Percentiles rank a stretch among this genome's conserved stretches.
These are phyloP conservation scores for Bradynema listronoti DNA, from an alignment of 1,140 invertebrate species.

Conservation along the genomic window DNA sequence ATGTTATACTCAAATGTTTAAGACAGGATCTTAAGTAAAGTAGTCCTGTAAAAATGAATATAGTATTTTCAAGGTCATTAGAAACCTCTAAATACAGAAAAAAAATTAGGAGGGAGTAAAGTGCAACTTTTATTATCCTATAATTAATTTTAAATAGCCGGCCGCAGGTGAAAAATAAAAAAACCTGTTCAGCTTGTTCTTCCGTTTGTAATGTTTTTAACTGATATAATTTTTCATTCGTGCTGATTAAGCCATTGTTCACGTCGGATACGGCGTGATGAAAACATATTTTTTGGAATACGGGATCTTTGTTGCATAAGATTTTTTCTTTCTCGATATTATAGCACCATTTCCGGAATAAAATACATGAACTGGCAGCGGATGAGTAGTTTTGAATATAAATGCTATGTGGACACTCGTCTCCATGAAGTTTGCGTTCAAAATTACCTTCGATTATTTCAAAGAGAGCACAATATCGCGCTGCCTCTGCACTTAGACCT, in stretches of 20 bases:
- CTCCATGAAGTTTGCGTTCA: slow-evolving; percentile 85
- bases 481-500: slow-evolving; percentile 73
- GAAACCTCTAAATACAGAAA: no score
- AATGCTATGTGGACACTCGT: slow-evolving; percentile 89
- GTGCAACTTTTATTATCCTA: no score
- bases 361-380: slow-evolving; percentile 89
- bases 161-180: no score
- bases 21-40: no score
- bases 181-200: slow-evolving; percentile 37
- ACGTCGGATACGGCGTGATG: slow-evolving; percentile 51
- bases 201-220: slow-evolving; percentile 55
- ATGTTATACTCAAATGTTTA: no score
- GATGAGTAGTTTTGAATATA: slow-evolving; percentile 99
- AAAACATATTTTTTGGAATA: slow-evolving; percentile 49
- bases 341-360: slow-evolving; percentile 88
- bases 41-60: no score
- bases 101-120: no score
- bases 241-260: slow-evolving; percentile 37
- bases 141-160: no score
- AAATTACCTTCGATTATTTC: slow-evolving; percentile 71
- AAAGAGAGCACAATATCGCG: slow-evolving; percentile 79
- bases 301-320: slow-evolving; percentile 32
- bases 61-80: no score
- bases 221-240: slow-evolving; percentile 50
- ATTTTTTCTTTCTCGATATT: slow-evolving; percentile 58